Base-by-base conservation (phyloP, 2,797 vertebrate genomes). In the Poecile montanus region DNA sequence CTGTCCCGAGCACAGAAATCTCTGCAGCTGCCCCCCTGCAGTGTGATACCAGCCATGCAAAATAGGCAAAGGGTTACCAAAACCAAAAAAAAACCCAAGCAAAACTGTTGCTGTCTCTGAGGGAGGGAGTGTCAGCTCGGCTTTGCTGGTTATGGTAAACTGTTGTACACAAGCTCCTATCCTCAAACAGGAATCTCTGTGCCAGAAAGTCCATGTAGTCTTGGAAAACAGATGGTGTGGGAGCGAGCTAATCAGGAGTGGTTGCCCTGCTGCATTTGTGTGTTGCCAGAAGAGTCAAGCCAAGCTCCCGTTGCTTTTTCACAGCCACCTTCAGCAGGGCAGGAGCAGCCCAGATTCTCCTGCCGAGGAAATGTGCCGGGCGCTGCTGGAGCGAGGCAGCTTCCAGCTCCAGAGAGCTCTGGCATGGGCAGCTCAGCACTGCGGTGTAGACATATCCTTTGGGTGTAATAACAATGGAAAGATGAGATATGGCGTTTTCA, bases 401-500 rank as follows among this genome's bases (percentile, higher is more conserved):
- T 87, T 8, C 72, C 79, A 66, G 54, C n/a, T 74, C 89, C 91
- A 26, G 79, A 81, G 85, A 93, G 93, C 93, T 73, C 79, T 58
- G 95, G 94, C 92, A 79, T 79, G 92, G 92, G 92, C 95, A 89
- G 50, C 86, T 29, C 91, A 54, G 9, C 1, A 2, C 90, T 95
- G 95, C 11, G 80, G 88, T 92, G 93, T 3, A 96, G 95, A 97
- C 95, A 68, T 93, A 95, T 96, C 96, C 96, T 71, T 95, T 95
- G 94, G 94, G 86, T 85, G 93, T 85, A 95, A 95, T 93, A 95
- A 96, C 94, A 94, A 92, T 63, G 61, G 71, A 71, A 47, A 95
- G 96, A 96, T 96, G 96, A 96, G 95, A 95, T 95, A 95, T 3
- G 84, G 40, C 66, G 9, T 85, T 94, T 96, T 70, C 92, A 85